phyloP scores from a whole-genome alignment of 2,113 vertebrate species.

The Ivindomyrus marchei region DNA sequence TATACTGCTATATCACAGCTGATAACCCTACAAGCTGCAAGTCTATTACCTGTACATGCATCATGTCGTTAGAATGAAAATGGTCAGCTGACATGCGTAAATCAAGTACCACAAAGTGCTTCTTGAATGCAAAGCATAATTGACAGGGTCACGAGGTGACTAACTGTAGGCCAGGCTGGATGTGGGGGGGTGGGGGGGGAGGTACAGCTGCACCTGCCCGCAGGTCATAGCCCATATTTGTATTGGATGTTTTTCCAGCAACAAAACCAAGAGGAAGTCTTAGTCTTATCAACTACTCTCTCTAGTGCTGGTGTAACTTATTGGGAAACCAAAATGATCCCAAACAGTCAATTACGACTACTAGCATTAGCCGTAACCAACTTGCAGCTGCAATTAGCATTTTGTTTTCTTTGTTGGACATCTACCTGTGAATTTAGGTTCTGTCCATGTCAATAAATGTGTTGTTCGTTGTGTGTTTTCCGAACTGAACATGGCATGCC shows the following conservation, averaged over 20 bases:
- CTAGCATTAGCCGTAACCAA: not conserved
- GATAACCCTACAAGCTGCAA: too few species aligned
- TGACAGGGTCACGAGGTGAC: not conserved
- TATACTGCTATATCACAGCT: too few species aligned
- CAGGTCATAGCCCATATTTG: not conserved
- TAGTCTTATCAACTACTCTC: not conserved
- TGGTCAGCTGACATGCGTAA: not conserved
- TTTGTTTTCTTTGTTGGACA: not conserved
- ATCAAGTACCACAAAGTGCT: not conserved
- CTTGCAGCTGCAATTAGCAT: not conserved
- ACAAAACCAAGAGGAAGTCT: not conserved
- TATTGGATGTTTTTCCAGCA: not conserved
- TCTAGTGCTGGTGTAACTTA: not conserved
- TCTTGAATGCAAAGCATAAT: not conserved
- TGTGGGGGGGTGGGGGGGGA: too few species aligned
- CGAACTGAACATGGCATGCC: not conserved
- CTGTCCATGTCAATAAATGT: not conserved
- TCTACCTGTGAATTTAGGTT: not conserved
- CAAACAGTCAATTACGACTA: not conserved
- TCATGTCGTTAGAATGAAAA: not conserved
- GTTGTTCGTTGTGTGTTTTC: not conserved
- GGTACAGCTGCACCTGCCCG: too few species aligned
- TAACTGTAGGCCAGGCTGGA: not conserved
- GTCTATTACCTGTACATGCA: not conserved
- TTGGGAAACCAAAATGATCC: not conserved